Percentiles rank a stretch among this genome's conserved stretches.
Conservation (phyloP, 2,888 invertebrate species). For the Drosophila formosana region DNA sequence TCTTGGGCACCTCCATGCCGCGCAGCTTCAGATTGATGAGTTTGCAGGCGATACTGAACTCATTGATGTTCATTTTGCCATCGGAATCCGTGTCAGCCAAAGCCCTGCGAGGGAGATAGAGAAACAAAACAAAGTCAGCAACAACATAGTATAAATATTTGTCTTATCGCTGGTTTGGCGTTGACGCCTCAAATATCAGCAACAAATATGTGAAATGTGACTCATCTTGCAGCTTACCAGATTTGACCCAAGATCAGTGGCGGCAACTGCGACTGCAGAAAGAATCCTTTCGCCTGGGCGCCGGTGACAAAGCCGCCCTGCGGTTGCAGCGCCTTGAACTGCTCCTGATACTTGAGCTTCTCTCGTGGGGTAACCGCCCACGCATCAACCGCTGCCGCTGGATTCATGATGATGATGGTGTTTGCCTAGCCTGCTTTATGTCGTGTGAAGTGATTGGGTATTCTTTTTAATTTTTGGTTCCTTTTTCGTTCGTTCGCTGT, state of each 20-base stretch:
- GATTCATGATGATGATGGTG: conserved; percentile 75
- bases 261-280: conserved; percentile 96
- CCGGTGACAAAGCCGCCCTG: conserved; percentile 95
- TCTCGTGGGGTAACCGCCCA: conserved; percentile 96
- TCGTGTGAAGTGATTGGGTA: not conserved
- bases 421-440: conserved; percentile 18
- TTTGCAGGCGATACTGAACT: conserved; percentile 99
- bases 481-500: conserved; percentile 14
- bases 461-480: conserved; percentile 19
- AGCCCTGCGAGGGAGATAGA: conserved; percentile 86
- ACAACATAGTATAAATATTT: conserved; percentile 14
- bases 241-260: conserved; percentile 96
- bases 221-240: conserved; percentile 89
- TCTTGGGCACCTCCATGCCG: conserved; percentile 95
- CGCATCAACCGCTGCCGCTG: conserved; percentile 88
- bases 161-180: conserved; percentile 39
- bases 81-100: conserved; percentile 98
- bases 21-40: conserved; percentile 96
- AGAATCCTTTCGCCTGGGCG: conserved; percentile 96
- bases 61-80: conserved; percentile 97
- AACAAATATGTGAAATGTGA: conserved; percentile 6
- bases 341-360: conserved; percentile 94
- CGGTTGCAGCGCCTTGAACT: conserved; percentile 95
- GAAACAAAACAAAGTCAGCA: conserved; percentile 38
- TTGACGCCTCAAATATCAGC: conserved; percentile 36